Evolutionary conservation across 2,113 vertebrate genomes (phyloP), one percentile per base, ranked within the genome.

Genomic region (Anarrhichthys ocellatus): DNA sequence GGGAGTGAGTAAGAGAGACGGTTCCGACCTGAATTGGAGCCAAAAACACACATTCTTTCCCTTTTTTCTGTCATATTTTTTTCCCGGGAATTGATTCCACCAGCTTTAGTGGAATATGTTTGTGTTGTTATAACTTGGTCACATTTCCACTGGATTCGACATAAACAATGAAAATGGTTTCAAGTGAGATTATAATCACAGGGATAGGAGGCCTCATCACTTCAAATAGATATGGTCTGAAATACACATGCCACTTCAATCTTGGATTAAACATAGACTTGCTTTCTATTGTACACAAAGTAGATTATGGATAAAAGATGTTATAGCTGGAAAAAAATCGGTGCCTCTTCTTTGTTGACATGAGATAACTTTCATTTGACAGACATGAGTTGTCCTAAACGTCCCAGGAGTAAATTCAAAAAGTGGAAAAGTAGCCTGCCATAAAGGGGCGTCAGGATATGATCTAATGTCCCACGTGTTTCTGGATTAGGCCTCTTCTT

Each of bases 31-130:
- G 87, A 86, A 84, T 1, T 1, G 20, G 38, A 85, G 91, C 95
- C 95, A 96, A 86, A 88, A 77, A 75, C 81, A 56, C 92, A 93
- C 93, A 94, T 94, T 94, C 95, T 91, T 95, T 61, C 92, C 89
- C 86, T 77, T 89, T 95, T 92, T 81, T 70, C 61, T 73, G 46
- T 64, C 73, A 58, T 40, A 67, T 78, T 74, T 86, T 86, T 69
- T 64, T 36, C 56, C 64, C 66, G 32, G 44, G 91, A 92, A 91
- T 91, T 58, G 20, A 24, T 24, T 36, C 52, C 11, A 9, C 52
- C 18, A 40, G 64, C 27, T 68, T 15, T 34, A 58, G 38, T 54
- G 27, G 18, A 52, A 24, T 48, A 34, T 4, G 10, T 18, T 46
- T n/a, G 27, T n/a, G 46, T 61, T 73, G 32, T 66, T n/a, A 14